Base-by-base conservation (phyloP, 1,140 invertebrate genomes). In the Brachionus manjavacas region DNA sequence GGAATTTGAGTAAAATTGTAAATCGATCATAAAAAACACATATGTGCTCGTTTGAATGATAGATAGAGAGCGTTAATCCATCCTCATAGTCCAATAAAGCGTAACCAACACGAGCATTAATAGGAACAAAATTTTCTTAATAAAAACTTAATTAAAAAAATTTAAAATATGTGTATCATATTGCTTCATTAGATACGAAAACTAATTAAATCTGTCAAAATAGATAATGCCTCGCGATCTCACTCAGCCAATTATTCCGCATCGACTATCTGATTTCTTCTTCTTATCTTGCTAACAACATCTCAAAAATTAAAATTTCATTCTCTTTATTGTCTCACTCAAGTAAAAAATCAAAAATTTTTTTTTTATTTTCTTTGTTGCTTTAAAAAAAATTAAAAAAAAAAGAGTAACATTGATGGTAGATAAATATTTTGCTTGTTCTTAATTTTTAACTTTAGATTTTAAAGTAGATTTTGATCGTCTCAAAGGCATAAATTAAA, bases 101-200 rank as follows among this genome's bases (percentile, higher is more conserved):
- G 68, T 72, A 72, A 72, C 68, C 68, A 72, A 20, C 16, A 72
- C 31, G 31, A 41, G 31, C 25, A 68, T 14, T 12, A 31, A 72
- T 9, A 41, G n/a, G 16, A 41, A 39, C 9, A 20, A 20, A 35
- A 35, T 35, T 72, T 39, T 72, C 16, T 41, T 72, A 39, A 72
- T 39, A 41, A 72, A 41, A 72, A 72, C 39, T 72, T 72, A 72
- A 72, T 72, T 72, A 72, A 41, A 72, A 72, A 72, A 41, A 72
- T 72, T 72, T 72, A 35, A 72, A 72, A 72, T 72, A 72, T 72
- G 68, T 72, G 68, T 72, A 72, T 72, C 68, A 72, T 72, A 72
- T 72, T 72, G 68, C 68, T 72, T 72, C 68, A 72, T 72, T 72
- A 41, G 23, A 41, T 39, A 72, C 28, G 39, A 72, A 72, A 72